These are phyloP conservation scores for Peucedramus taeniatus DNA, from an alignment of 2,113 vertebrate species.

Conservation along the genomic window DNA sequence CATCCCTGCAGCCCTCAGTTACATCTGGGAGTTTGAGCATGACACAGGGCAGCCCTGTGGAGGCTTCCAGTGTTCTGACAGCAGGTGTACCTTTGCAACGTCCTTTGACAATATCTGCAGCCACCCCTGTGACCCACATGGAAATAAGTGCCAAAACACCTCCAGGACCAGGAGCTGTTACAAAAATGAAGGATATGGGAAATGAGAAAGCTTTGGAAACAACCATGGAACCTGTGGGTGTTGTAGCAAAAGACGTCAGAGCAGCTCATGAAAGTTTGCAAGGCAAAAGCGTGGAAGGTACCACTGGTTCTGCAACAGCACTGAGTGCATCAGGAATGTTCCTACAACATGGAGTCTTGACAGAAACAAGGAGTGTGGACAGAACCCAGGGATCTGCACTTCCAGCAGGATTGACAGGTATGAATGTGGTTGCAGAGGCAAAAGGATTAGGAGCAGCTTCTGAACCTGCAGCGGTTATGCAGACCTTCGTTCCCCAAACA, in stretches of 20 bases:
- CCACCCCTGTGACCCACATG: not conserved
- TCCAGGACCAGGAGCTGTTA: not conserved
- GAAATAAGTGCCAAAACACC: constrained; percentile 1
- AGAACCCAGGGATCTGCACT: not conserved
- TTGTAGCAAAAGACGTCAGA: not conserved
- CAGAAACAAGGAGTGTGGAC: not conserved
- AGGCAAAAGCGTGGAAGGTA: not conserved
- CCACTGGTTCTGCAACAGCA: not conserved
- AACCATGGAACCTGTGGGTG: not conserved
- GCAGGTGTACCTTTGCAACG: not conserved
- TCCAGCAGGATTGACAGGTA: not conserved
- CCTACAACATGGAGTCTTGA: not conserved
- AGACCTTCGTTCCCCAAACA: not conserved
- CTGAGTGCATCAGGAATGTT: not conserved
- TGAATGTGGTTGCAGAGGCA: not conserved
- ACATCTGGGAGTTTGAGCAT: not conserved
- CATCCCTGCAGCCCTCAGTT: not conserved
- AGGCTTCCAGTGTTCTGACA: not conserved
- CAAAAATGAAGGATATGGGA: not conserved
- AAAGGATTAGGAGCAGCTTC: not conserved
- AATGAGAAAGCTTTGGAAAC: not conserved
- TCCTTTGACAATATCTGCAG: not conserved
- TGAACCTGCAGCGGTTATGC: rapidly evolving
- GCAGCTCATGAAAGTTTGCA: not conserved
- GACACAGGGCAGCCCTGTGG: rapidly evolving